phyloP scores from a whole-genome alignment of 1,140 invertebrate genomes.

The Aphelenchoides besseyi region DNA sequence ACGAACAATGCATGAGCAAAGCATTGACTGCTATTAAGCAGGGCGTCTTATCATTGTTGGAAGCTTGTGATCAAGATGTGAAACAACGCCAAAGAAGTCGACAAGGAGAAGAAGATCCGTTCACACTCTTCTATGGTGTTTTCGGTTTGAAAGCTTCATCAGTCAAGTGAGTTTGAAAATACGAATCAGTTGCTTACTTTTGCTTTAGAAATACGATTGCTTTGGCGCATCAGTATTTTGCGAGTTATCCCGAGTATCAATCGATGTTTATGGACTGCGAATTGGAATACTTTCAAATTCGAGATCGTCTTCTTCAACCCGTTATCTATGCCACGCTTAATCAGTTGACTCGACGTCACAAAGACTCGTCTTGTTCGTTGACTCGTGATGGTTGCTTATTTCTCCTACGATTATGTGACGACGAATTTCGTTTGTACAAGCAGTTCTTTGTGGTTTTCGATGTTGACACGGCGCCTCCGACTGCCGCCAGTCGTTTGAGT shows the following conservation, averaged over 20 bases:
- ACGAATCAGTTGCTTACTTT: constrained; percentile 14
- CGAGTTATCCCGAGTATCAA: constrained; percentile 47
- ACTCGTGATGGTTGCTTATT: constrained; percentile 58
- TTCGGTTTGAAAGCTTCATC: constrained; percentile 55
- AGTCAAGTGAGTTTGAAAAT: constrained; percentile 45
- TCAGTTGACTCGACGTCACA: constrained; percentile 35
- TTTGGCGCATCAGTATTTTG: constrained; percentile 50
- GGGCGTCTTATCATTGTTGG: constrained; percentile 51
- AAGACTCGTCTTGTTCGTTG: constrained; percentile 53
- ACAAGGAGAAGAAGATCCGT: constrained; percentile 55
- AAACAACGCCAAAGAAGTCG: constrained; percentile 38
- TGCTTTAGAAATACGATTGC: constrained; percentile 41
- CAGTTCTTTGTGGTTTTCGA: constrained; percentile 53
- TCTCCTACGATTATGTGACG: constrained; percentile 56
- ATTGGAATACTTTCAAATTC: constrained; percentile 49
- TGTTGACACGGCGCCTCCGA: constrained; percentile 8
- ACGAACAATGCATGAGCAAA: constrained; percentile 60
- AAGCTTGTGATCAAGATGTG: constrained; percentile 52
- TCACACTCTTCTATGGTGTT: constrained; percentile 57
- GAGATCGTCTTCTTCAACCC: constrained; percentile 52
- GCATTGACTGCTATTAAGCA: constrained; percentile 60
- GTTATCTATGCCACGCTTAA: constrained; percentile 53
- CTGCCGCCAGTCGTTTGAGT: constrained; percentile 18
- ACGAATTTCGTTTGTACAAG: constrained; percentile 60
- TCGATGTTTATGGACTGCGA: constrained; percentile 50